These are phyloP conservation scores for Drosophila miranda DNA, from an alignment of 1,140 invertebrate genomes.

Conservation along the genomic window DNA sequence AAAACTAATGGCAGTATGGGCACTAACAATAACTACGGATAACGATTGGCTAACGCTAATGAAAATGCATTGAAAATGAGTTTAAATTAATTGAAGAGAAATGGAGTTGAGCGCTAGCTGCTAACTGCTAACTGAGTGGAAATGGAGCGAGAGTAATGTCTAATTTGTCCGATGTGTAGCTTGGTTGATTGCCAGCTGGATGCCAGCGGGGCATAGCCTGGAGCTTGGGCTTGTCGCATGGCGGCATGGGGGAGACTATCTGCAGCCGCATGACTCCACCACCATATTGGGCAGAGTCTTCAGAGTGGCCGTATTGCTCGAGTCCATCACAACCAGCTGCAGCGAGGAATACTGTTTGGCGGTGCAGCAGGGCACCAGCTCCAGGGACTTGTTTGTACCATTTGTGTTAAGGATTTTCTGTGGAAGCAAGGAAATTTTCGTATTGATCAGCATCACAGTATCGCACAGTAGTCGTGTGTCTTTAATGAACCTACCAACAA, in stretches of 20 bases:
- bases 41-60: slow-evolving; percentile 38
- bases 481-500: slow-evolving; percentile 85
- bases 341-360: slow-evolving; percentile 90
- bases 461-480: background rate
- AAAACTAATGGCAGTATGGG: slow-evolving; percentile 66
- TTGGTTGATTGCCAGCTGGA: slow-evolving; percentile 10
- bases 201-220: slow-evolving; percentile 9
- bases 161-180: slow-evolving; percentile 61
- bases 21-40: slow-evolving; percentile 38
- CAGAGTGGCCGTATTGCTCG: slow-evolving; percentile 88
- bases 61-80: slow-evolving; percentile 60
- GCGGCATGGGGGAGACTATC: slow-evolving; percentile 83
- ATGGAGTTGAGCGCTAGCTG: slow-evolving; percentile 24
- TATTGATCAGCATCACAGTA: background rate
- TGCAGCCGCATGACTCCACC: slow-evolving; percentile 91
- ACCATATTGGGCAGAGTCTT: slow-evolving; percentile 92
- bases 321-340: slow-evolving; percentile 88
- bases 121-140: slow-evolving; percentile 4
- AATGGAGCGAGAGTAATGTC: slow-evolving; percentile 36
- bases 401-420: slow-evolving; percentile 86
- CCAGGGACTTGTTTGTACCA: slow-evolving; percentile 82
- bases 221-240: no score
- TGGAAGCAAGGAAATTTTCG: slow-evolving; percentile 67
- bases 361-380: slow-evolving; percentile 90
- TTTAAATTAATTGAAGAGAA: slow-evolving; percentile 60